Percentiles rank a stretch among this genome's conserved stretches.
Evolutionary conservation across 2,113 vertebrate genomes (phyloP).

Genomic region (Urocitellus parryii): DNA sequence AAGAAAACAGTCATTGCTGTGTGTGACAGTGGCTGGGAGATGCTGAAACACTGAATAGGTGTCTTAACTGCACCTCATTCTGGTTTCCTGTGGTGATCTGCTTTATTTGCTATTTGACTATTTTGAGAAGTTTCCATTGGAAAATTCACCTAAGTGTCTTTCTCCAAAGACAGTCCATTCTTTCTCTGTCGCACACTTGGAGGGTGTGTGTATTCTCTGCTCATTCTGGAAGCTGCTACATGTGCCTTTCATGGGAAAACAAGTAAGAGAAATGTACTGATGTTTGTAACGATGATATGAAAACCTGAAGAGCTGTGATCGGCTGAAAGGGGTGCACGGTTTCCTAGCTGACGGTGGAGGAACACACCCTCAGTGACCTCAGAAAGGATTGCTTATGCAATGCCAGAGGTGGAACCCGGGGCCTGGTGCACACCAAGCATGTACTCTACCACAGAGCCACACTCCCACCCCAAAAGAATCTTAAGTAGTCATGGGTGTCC

Average conservation of each 20-base stretch:
- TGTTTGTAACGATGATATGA: neutral
- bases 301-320: neutral
- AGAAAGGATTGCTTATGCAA: too few relatives aligned
- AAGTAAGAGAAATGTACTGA: neutral
- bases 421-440: too few relatives aligned
- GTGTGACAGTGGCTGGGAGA: neutral
- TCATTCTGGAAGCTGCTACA: neutral
- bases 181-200: too few relatives aligned
- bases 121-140: neutral
- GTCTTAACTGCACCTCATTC: neutral
- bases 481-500: neutral
- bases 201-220: neutral
- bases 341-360: neutral
- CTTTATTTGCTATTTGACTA: neutral
- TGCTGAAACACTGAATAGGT: rapidly evolving
- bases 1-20: neutral
- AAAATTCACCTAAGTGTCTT: neutral
- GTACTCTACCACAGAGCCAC: too few relatives aligned
- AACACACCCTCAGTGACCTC: neutral
- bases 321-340: neutral
- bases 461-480: neutral
- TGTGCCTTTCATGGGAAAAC: neutral
- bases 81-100: neutral
- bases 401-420: too few relatives aligned
- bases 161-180: neutral